These are phyloP conservation scores for Drosophila rhopaloa DNA, from an alignment of 1,140 invertebrate genomes.

Conservation along the genomic window DNA sequence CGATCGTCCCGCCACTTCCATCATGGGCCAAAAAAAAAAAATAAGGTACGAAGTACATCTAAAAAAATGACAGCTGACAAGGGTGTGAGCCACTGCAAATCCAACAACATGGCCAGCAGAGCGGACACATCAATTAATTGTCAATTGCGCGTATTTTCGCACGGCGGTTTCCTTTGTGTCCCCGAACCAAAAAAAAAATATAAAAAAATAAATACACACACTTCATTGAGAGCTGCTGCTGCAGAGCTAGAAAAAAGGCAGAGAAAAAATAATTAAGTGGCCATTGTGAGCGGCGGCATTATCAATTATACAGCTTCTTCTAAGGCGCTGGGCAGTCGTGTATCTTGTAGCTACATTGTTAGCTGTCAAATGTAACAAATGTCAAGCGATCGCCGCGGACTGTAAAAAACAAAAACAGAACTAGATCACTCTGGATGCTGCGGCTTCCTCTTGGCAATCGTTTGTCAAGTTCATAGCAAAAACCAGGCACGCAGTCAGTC, in stretches of 20 bases:
- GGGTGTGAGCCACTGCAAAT: slow-evolving; percentile 66
- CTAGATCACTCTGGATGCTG: slow-evolving; percentile 62
- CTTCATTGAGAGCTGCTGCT: slow-evolving; percentile 66
- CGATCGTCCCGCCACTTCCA: slow-evolving; percentile 48
- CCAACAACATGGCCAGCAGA: slow-evolving; percentile 37
- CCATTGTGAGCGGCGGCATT: slow-evolving; percentile 60
- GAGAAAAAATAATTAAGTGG: slow-evolving; percentile 78
- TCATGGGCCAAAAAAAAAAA: slow-evolving; percentile 42
- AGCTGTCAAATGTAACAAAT: slow-evolving; percentile 83
- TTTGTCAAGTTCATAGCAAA: slow-evolving; percentile 79
- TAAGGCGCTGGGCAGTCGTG: slow-evolving; percentile 50
- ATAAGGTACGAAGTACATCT: slow-evolving; percentile 27
- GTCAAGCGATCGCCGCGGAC: slow-evolving; percentile 59
- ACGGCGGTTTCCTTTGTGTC: slow-evolving; percentile 77
- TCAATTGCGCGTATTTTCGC: slow-evolving; percentile 82
- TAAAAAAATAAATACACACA: slow-evolving; percentile 18
- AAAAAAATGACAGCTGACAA: slow-evolving; percentile 80
- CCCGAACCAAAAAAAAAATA: slow-evolving; percentile 36
- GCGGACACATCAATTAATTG: slow-evolving; percentile 83
- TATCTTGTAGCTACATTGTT: slow-evolving; percentile 78
- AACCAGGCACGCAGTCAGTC: slow-evolving; percentile 47
- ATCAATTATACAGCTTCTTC: slow-evolving; percentile 67
- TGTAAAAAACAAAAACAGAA: slow-evolving; percentile 56
- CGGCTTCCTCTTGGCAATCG: slow-evolving; percentile 51
- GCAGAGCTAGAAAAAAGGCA: slow-evolving; percentile 27